phyloP scores from a whole-genome alignment of 2,888 invertebrate genomes.

The Crepidodera aurea region DNA sequence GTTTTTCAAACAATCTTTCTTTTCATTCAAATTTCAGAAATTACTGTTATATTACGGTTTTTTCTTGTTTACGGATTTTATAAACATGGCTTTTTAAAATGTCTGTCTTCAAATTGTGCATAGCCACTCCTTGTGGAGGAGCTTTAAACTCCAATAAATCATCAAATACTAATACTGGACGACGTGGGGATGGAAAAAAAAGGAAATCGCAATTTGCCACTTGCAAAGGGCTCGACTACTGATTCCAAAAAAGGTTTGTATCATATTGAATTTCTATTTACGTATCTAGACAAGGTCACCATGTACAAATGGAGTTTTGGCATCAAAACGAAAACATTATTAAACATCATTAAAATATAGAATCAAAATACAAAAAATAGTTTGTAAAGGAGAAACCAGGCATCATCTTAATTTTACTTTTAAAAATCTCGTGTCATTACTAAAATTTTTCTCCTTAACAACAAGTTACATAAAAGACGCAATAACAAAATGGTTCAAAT shows the following conservation, averaged over 20 bases:
- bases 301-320: background rate
- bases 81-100: conserved; percentile 86
- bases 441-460: no score
- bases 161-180: conserved; percentile 50
- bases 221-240: conserved; percentile 74
- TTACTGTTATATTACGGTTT: conserved; percentile 48
- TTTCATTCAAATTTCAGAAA: conserved; percentile 37
- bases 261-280: background rate
- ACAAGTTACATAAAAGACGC: no score
- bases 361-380: no score
- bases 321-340: no score
- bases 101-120: conserved; percentile 74
- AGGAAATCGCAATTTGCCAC: conserved; percentile 72
- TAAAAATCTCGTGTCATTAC: no score
- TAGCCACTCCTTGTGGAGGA: conserved; percentile 78
- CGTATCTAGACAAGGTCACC: conserved; percentile 7
- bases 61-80: conserved; percentile 68
- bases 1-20: conserved; percentile 58
- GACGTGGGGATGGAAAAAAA: conserved; percentile 79
- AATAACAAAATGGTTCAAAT: no score
- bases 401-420: no score
- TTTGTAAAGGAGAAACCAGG: no score
- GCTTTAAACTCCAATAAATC: conserved; percentile 67
- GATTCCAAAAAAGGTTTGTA: conserved; percentile 79
- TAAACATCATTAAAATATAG: no score